Evolutionary conservation across 2,113 vertebrate species (phyloP).

Genomic region (Osmerus mordax): DNA sequence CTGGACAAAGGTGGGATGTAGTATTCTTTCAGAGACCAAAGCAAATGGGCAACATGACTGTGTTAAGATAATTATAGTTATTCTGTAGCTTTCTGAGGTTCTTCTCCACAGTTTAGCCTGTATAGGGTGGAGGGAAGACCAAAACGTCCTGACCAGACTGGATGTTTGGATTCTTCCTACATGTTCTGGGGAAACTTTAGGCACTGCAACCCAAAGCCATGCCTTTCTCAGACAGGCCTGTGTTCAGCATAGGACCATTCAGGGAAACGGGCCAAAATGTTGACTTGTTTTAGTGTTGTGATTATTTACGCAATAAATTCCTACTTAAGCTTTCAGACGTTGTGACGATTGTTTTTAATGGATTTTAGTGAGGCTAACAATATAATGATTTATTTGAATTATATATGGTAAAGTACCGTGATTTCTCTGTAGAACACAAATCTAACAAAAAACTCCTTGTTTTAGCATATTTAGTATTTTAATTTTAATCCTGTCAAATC

Average conservation of each 20-base stretch:
- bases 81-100: constrained; percentile 9
- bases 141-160: background rate
- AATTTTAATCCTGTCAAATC: too few species aligned
- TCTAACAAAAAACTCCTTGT: too few species aligned
- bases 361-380: background rate
- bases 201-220: constrained; percentile 29
- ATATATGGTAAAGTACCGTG: background rate
- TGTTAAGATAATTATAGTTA: background rate
- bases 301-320: constrained; percentile 49
- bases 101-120: constrained; percentile 6
- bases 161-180: background rate
- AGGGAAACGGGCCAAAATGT: constrained; percentile 34
- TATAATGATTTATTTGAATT: background rate
- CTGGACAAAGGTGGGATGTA: background rate
- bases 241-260: background rate
- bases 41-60: constrained; percentile 5
- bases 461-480: too few species aligned
- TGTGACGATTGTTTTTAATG: background rate
- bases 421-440: too few species aligned
- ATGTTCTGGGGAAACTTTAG: constrained; percentile 28
- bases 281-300: constrained; percentile 38
- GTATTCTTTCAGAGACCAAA: constrained; percentile 40
- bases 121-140: constrained; percentile 1
- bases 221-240: background rate
- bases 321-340: constrained; percentile 31